Conservation (phyloP, 2,888 invertebrate genomes). For the Ophioninae sp. region DNA sequence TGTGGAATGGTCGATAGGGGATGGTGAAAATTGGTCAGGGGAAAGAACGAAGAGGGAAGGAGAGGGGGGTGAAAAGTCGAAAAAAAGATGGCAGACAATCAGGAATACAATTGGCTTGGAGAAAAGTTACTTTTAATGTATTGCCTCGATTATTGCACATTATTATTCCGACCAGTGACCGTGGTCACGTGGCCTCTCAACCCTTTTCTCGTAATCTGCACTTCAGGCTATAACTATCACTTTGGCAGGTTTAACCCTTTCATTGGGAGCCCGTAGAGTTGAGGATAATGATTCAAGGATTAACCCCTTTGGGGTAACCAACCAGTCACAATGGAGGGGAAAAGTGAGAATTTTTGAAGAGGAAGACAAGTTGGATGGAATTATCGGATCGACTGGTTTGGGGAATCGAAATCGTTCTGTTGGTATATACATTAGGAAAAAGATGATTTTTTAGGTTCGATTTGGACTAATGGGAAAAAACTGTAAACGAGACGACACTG, state of each 20-base stretch:
- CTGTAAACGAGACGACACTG: slow-evolving; percentile 51
- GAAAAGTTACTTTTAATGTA: slow-evolving; percentile 16
- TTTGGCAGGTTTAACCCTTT: slow-evolving; percentile 66
- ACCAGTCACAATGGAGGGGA: slow-evolving; percentile 31
- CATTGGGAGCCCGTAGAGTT: slow-evolving; percentile 54
- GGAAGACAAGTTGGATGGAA: slow-evolving; percentile 23
- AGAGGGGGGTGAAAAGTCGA: not conserved
- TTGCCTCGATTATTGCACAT: slow-evolving; percentile 67
- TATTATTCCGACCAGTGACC: slow-evolving; percentile 61
- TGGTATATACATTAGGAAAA: not conserved
- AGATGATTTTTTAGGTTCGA: not conserved
- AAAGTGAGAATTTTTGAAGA: slow-evolving; percentile 37
- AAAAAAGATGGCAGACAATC: slow-evolving; percentile 2
- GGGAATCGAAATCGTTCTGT: not conserved
- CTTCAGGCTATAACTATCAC: slow-evolving; percentile 57
- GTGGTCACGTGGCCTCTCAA: slow-evolving; percentile 64
- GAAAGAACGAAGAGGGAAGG: not conserved
- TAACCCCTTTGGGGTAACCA: slow-evolving; percentile 62
- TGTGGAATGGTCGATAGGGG: no score
- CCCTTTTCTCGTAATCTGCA: slow-evolving; percentile 65
- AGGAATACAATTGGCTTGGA: not conserved
- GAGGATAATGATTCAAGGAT: slow-evolving; percentile 65
- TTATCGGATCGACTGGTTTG: not conserved
- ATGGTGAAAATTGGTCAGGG: not conserved
- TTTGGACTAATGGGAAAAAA: not conserved